These are phyloP conservation scores for Myripristis jacobus DNA, from an alignment of 2,797 vertebrate genomes.

Conservation along the genomic window DNA sequence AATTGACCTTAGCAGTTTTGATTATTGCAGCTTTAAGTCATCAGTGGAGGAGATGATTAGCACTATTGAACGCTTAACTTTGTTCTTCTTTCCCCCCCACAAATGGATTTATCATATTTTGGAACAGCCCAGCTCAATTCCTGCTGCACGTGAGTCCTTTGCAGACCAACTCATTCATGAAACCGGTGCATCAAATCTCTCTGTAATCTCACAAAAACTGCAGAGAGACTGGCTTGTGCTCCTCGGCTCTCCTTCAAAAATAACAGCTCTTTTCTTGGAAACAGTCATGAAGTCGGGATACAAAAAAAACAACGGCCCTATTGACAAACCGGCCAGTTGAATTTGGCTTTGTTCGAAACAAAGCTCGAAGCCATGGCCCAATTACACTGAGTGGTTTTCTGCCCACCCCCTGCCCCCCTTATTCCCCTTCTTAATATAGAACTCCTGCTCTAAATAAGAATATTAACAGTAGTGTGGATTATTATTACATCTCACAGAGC, in stretches of 20 bases:
- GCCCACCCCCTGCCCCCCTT: constrained; percentile 8
- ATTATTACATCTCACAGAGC: constrained; percentile 52
- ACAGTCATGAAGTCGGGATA: constrained; percentile 78
- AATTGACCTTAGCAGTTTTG: too few species aligned
- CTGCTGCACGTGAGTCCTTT: constrained; percentile 13
- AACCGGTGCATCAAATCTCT: constrained; percentile 23
- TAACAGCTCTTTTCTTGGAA: constrained; percentile 73
- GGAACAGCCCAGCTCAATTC: constrained; percentile 41
- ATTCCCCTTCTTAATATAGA: constrained; percentile 26
- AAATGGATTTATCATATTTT: constrained; percentile 32
- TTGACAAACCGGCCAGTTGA: constrained; percentile 35
- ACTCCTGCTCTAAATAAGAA: constrained; percentile 32
- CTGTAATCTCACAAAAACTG: constrained; percentile 46
- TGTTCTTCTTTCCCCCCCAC: neutral
- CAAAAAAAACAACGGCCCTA: constrained; percentile 19
- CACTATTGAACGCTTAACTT: neutral
- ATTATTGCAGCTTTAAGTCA: too few species aligned
- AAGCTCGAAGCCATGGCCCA: constrained; percentile 15
- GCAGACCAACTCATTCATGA: constrained; percentile 18
- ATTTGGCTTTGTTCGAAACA: constrained; percentile 34
- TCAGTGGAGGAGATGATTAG: too few species aligned
- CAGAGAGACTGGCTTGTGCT: constrained; percentile 42
- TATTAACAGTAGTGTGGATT: constrained; percentile 58
- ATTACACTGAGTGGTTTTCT: constrained; percentile 20
- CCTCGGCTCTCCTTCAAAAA: constrained; percentile 36